phyloP scores from a whole-genome alignment of 2,797 vertebrate species.

The Paedocypris micromegethes region DNA sequence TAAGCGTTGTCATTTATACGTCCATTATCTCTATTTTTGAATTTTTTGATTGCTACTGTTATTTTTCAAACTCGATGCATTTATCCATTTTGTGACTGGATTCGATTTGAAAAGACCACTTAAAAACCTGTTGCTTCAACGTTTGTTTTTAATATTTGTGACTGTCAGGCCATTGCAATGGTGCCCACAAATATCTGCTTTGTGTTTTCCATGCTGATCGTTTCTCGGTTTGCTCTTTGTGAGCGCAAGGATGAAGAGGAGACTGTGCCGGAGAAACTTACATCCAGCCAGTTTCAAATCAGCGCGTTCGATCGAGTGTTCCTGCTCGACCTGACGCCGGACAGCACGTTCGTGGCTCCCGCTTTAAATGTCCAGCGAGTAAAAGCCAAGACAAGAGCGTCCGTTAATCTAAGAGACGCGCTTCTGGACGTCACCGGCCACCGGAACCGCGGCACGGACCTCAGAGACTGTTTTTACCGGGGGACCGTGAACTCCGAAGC shows the following conservation, averaged over 20 bases:
- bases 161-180: conserved; percentile 17
- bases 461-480: conserved; percentile 80
- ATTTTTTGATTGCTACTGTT: no score
- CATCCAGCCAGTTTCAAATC: conserved; percentile 61
- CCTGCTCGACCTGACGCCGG: conserved; percentile 75
- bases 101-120: no score
- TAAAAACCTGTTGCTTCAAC: no score
- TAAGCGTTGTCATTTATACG: background rate
- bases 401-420: conserved; percentile 39
- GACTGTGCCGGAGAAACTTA: conserved; percentile 63
- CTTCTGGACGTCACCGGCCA: conserved; percentile 42
- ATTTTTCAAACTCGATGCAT: no score
- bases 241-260: conserved; percentile 63
- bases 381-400: conserved; percentile 48
- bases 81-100: no score
- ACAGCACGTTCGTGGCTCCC: conserved; percentile 78
- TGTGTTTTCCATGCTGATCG: conserved; percentile 50
- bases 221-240: conserved; percentile 49
- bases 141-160: conserved; percentile 3
- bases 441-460: conserved; percentile 45
- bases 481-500: conserved; percentile 73
- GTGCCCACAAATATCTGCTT: conserved; percentile 50
- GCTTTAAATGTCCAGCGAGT: conserved; percentile 73
- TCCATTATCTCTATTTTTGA: conserved; percentile 1
- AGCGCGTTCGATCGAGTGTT: conserved; percentile 74